Evolutionary conservation across 2,113 vertebrate species (phyloP), one percentile per base, ranked within the genome.

Genomic region (Pygoscelis antarcticus): DNA sequence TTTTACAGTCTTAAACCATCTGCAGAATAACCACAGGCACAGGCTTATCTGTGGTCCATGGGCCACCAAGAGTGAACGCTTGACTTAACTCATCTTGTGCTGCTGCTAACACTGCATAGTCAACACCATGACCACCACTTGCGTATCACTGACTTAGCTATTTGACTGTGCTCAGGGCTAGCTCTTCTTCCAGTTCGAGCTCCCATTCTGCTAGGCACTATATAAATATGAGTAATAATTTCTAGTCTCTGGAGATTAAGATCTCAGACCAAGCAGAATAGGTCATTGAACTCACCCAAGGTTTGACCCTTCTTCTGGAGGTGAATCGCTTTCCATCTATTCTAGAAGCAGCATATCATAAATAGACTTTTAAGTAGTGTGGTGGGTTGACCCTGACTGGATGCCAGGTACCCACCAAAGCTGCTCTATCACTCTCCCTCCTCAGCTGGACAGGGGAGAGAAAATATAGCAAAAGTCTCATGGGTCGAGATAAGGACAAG

Each of bases 351-450:
- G 13, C 13, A 22, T 20, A 12, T 9, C 26, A 8, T 4, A 54
- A 61, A 9, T 19, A 40, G 4, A 42, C 3, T 34, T 79, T 40
- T 29, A 60, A 65, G 30, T 10, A 32, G 6, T 16, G 5, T 23
- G 32, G 26, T 42, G 16, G 22, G 22, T n/a, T 46, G 22, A 15
- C 10, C 2, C 2, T 13, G 2, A 15, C 22, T 88, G 4, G n/a
- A 44, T 5, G 4, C 7, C 32, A 75, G 44, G 13, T 22, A 42
- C 7, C 11, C 11, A 16, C 17, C 15, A 75, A 62, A 62, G 26
- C 20, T 0, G 0, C 17, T 4, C 7, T 36, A 18, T 38, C 14
- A 11, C 26, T 64, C 5, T 10, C 17, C 2, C 9, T 86, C 16
- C 27, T 23, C 25, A 55, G 12, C 16, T 47, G 44, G 12, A 22